phyloP scores from a whole-genome alignment of 2,888 invertebrate genomes.

The Eupithecia exiguata region DNA sequence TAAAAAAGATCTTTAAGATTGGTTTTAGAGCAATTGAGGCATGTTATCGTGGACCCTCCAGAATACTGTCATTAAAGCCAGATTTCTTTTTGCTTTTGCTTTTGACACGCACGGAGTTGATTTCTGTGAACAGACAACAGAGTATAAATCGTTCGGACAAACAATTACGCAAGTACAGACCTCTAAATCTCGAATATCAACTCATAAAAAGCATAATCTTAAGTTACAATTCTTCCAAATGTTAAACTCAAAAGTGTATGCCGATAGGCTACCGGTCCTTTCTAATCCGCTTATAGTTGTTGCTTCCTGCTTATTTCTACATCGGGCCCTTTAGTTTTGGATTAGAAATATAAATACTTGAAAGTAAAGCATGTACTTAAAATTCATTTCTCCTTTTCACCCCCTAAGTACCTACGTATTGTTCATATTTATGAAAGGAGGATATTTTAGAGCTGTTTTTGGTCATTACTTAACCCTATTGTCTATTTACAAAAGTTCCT shows the following conservation, averaged over 20 bases:
- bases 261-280: slow-evolving; percentile 27
- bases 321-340: slow-evolving; percentile 20
- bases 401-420: slow-evolving; percentile 7
- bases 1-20: not conserved
- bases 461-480: slow-evolving; percentile 38
- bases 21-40: not conserved
- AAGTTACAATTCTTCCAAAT: not conserved
- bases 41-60: slow-evolving; percentile 21
- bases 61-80: slow-evolving; percentile 31
- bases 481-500: slow-evolving; percentile 20
- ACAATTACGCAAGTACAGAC: not conserved
- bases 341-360: slow-evolving; percentile 21
- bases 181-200: not conserved
- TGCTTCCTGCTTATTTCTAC: slow-evolving; percentile 34
- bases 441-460: slow-evolving; percentile 28
- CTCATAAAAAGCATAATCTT: not conserved
- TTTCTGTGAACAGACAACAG: not conserved
- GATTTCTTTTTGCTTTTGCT: slow-evolving; percentile 24
- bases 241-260: not conserved
- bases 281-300: slow-evolving; percentile 29
- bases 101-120: slow-evolving; percentile 14
- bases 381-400: slow-evolving; percentile 2
- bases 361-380: slow-evolving; percentile 13
- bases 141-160: not conserved
- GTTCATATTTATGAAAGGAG: not conserved